These are phyloP conservation scores for Caenorhabditis remanei DNA, from an alignment of 1,140 invertebrate species.

Conservation along the genomic window DNA sequence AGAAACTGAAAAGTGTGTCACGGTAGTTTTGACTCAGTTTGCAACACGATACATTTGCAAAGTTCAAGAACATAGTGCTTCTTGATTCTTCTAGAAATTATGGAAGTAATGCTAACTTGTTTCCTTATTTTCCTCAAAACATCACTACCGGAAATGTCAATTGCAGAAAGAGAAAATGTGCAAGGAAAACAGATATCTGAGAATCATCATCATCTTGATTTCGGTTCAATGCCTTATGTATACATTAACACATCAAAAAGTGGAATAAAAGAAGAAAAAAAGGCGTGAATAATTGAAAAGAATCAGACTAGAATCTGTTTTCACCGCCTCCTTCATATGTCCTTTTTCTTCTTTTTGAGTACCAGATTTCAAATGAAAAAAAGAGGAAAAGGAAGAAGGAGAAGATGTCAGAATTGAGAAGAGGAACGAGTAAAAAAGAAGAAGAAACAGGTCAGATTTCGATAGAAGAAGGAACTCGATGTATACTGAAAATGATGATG, in stretches of 20 bases:
- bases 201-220: background rate
- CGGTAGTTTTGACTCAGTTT: no score
- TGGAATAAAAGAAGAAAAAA: background rate
- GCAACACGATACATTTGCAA: no score
- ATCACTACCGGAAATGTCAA: background rate
- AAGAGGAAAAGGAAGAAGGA: background rate
- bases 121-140: constrained; percentile 3
- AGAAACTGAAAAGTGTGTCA: no score
- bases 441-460: background rate
- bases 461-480: background rate
- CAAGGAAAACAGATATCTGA: background rate
- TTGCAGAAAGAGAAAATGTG: background rate
- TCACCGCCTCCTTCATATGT: background rate
- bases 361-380: background rate
- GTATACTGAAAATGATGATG: constrained; percentile 17
- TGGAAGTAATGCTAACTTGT: background rate
- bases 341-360: background rate
- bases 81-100: background rate
- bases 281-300: constrained; percentile 15
- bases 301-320: constrained; percentile 21
- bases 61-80: background rate
- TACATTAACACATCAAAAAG: constrained; percentile 3
- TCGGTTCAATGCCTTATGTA: background rate
- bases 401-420: background rate
- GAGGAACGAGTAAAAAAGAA: background rate